Conservation (phyloP, 1,140 invertebrate genomes). For the Gonatopus flavifemur region DNA sequence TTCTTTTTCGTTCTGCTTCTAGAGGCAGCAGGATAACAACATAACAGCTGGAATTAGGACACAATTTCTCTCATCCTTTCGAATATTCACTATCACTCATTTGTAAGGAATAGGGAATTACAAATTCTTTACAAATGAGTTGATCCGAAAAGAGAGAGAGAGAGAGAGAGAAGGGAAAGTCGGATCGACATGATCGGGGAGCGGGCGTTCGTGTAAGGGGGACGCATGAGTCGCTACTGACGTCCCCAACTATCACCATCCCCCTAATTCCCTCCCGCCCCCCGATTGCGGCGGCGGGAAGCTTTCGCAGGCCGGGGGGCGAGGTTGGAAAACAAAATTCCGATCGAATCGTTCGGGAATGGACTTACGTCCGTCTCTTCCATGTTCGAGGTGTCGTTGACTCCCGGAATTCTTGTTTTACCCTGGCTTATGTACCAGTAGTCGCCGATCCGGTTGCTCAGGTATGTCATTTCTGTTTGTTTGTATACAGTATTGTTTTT, state of each 20-base stretch:
- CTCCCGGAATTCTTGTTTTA: constrained; percentile 87
- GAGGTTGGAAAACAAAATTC: constrained; percentile 29
- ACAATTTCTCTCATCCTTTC: too few species aligned
- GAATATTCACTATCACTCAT: too few species aligned
- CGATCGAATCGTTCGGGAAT: constrained; percentile 34
- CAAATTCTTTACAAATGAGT: too few species aligned
- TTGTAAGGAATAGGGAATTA: too few species aligned
- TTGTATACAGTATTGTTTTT: not conserved
- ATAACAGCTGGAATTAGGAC: too few species aligned
- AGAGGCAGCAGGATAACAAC: too few species aligned
- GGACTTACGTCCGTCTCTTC: constrained; percentile 89
- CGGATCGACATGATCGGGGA: constrained; percentile 45
- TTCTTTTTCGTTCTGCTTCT: too few species aligned
- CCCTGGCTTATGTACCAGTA: constrained; percentile 90
- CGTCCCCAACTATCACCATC: constrained; percentile 42
- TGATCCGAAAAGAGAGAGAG: too few species aligned
- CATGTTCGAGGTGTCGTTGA: constrained; percentile 93
- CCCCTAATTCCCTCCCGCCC: constrained; percentile 51
- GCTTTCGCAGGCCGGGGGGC: constrained; percentile 50
- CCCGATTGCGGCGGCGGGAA: constrained; percentile 53
- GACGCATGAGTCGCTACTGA: constrained; percentile 10
- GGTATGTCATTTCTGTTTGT: constrained; percentile 80
- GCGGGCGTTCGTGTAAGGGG: constrained; percentile 43
- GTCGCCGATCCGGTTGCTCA: constrained; percentile 81
- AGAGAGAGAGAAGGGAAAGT: not conserved